These are phyloP conservation scores for Sinhomidia bicolor DNA, from an alignment of 2,888 invertebrate species.

Conservation along the genomic window DNA sequence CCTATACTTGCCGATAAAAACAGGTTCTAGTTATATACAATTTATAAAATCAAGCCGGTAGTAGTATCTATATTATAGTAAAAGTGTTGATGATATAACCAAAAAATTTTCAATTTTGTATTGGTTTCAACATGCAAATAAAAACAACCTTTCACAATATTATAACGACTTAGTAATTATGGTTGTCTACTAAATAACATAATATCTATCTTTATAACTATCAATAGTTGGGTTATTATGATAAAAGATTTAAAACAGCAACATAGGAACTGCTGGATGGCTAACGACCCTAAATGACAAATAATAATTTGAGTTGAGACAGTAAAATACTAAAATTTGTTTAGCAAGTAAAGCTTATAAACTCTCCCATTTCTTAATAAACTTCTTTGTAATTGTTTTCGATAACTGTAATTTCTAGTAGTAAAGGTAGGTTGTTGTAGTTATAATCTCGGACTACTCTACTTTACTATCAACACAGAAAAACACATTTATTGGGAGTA, in stretches of 20 bases:
- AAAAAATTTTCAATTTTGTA: no score
- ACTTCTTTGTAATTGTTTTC: not conserved
- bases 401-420: not conserved
- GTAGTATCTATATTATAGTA: no score
- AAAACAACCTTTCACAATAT: no score
- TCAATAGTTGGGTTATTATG: not conserved
- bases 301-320: no score
- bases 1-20: not conserved
- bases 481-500: not conserved
- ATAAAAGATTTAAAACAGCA: not conserved
- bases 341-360: no score
- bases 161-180: no score
- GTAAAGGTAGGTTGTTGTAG: not conserved
- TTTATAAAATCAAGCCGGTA: not conserved
- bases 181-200: not conserved
- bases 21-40: not conserved
- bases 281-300: not conserved
- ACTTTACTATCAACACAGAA: not conserved
- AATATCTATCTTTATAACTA: not conserved
- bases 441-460: slow-evolving; percentile 13
- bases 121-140: no score
- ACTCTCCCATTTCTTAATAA: no score
- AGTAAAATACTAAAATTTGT: no score
- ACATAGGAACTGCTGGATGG: not conserved
- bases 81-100: no score